phyloP scores from a whole-genome alignment of 2,113 vertebrate species.

The Cathartes aura region DNA sequence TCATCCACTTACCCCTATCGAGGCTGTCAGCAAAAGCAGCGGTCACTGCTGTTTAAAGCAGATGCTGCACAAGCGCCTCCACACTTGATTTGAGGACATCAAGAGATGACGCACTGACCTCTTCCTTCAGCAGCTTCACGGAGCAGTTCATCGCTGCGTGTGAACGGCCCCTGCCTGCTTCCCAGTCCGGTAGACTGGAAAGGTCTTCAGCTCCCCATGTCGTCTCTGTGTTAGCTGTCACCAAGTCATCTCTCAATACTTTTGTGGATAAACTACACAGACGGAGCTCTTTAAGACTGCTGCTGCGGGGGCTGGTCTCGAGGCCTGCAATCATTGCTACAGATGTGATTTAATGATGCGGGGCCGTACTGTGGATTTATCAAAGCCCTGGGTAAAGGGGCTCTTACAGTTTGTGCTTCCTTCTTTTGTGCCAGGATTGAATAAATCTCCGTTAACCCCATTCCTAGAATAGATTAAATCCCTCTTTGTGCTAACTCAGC shows the following conservation, averaged over 20 bases:
- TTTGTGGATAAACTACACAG: not conserved
- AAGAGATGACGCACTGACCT: not conserved
- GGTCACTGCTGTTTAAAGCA: not conserved
- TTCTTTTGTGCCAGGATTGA: not conserved
- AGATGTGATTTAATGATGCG: not conserved
- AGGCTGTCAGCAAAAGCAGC: not conserved
- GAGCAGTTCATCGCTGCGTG: rapidly evolving
- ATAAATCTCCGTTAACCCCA: not conserved
- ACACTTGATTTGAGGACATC: not conserved
- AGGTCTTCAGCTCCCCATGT: not conserved
- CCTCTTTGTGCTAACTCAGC: not conserved
- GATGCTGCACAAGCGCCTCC: not conserved
- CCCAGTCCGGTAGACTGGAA: not conserved
- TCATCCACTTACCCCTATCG: not conserved
- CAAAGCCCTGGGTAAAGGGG: not conserved
- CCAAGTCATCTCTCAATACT: not conserved
- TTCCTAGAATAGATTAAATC: not conserved
- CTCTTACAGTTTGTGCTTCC: not conserved
- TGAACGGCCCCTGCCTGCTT: not conserved
- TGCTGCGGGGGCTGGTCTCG: rapidly evolving
- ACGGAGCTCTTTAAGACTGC: not conserved
- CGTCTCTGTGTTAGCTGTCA: not conserved
- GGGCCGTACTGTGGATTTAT: not conserved
- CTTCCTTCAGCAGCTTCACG: not conserved
- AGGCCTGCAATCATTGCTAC: not conserved